Conservation (phyloP, 2,113 vertebrate genomes). For the Macquaria australasica region DNA sequence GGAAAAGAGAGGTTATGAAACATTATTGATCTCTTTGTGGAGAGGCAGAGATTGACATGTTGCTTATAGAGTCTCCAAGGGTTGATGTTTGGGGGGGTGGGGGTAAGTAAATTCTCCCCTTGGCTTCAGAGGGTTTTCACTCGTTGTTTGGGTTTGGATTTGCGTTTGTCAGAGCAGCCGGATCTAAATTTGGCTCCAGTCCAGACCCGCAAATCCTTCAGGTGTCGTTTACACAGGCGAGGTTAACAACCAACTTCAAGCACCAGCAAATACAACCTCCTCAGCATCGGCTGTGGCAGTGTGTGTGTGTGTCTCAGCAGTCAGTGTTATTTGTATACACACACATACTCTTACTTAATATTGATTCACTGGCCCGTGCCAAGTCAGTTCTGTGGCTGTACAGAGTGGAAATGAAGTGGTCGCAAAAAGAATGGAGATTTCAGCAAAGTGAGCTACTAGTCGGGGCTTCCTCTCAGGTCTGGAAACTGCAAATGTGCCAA, state of each 20-base stretch:
- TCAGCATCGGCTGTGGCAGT: slow-evolving; percentile 25
- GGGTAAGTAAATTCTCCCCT: neutral
- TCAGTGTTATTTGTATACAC: slow-evolving; percentile 63
- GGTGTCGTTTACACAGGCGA: slow-evolving; percentile 50
- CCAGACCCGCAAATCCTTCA: slow-evolving; percentile 59
- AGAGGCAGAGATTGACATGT: slow-evolving; percentile 30
- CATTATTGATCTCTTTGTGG: slow-evolving; percentile 51
- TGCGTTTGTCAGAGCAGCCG: slow-evolving; percentile 1
- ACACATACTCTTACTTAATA: slow-evolving; percentile 64
- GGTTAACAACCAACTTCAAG: slow-evolving; percentile 54
- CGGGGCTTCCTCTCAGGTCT: neutral
- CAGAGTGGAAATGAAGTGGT: slow-evolving; percentile 52
- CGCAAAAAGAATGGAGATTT: slow-evolving; percentile 9
- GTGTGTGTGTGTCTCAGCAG: slow-evolving; percentile 39
- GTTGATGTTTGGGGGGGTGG: neutral
- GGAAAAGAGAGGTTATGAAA: slow-evolving; percentile 28
- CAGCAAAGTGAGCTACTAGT: slow-evolving; percentile 2
- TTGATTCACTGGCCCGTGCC: slow-evolving; percentile 67
- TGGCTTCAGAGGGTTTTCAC: slow-evolving; percentile 14
- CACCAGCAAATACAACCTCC: slow-evolving; percentile 28
- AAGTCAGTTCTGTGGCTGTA: slow-evolving; percentile 58
- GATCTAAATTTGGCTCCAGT: slow-evolving; percentile 53
- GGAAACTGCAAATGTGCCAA: neutral
- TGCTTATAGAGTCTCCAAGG: neutral
- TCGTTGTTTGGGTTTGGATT: slow-evolving; percentile 28